Evolutionary conservation across 2,797 vertebrate genomes (phyloP).

Genomic region (Pantherophis alleghaniensis): DNA sequence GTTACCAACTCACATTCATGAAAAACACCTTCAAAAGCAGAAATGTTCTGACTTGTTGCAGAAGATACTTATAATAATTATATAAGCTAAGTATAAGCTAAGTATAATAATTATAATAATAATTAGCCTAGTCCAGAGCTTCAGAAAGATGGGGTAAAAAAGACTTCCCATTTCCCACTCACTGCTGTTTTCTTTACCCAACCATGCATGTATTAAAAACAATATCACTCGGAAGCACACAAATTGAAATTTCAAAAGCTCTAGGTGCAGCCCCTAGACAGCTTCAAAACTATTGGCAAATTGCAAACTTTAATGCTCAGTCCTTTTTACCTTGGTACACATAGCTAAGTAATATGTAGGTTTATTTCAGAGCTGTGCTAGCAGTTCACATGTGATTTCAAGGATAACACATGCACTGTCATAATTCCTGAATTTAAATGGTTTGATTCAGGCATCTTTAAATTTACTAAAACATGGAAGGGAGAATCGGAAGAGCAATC

Average conservation of each 20-base stretch:
- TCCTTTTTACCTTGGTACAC: neutral
- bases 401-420: neutral
- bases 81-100: too few species aligned
- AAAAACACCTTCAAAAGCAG: slow-evolving; percentile 44
- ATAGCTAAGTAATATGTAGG: neutral
- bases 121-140: neutral
- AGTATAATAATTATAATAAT: neutral
- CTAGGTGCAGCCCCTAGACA: neutral
- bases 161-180: neutral
- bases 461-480: neutral
- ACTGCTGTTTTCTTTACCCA: neutral
- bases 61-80: slow-evolving; percentile 14
- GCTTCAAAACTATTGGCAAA: neutral
- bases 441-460: neutral
- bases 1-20: slow-evolving; percentile 65
- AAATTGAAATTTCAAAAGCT: neutral
- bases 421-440: neutral
- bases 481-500: neutral
- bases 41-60: neutral
- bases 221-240: neutral
- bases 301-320: neutral
- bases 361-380: neutral
- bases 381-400: neutral
- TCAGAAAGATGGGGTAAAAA: neutral
- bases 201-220: neutral